Base-by-base conservation (phyloP, 2,113 vertebrate genomes). In the Cyanistes caeruleus region DNA sequence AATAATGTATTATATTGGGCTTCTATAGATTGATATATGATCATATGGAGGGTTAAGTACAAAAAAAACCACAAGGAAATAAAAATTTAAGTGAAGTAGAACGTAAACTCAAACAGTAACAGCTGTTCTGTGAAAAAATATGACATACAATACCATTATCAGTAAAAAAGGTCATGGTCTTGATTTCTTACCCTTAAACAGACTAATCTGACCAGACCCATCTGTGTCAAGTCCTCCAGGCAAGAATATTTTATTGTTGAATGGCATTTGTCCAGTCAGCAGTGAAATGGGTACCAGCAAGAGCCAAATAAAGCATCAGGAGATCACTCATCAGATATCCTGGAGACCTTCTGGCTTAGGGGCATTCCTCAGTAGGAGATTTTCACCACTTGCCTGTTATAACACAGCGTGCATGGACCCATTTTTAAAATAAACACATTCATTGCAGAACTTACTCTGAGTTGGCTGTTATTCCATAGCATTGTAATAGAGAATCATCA, bases 231-330 rank as follows among this genome's bases (percentile, higher is more conserved):
- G 84, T 76, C 95, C 95, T 97, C 51, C 44, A 70, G 97, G 95
- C 91, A 84, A 92, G 58, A 80, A 76, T 95, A 93, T 94, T 80
- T 93, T 93, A 69, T 83, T 92, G 28, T 55, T 95, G 90, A 97
- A 97, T 92, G 94, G 78, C 69, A 85, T 74, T 97, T 97, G 86
- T 93, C 94, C 83, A 95, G 94, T 97, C 93, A 98, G 95, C 94
- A 97, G 95, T 96, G 94, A 98, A 97, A 97, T 96, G 94, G 95
- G 63, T 94, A 93, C 68, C 93, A 97, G 84, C 76, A 97, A 97
- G 93, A 97, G 87, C 60, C 93, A 95, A 95, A 96, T 95, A 97
- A 97, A 98, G 86, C 96, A 93, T 95, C 52, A 97, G 84, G 93
- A 98, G 33, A 89, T 96, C 89, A 79, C 59, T 95, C 79, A 90